These are phyloP conservation scores for Cremastobaeus sp. DNA, from an alignment of 2,888 invertebrate species.

Conservation along the genomic window DNA sequence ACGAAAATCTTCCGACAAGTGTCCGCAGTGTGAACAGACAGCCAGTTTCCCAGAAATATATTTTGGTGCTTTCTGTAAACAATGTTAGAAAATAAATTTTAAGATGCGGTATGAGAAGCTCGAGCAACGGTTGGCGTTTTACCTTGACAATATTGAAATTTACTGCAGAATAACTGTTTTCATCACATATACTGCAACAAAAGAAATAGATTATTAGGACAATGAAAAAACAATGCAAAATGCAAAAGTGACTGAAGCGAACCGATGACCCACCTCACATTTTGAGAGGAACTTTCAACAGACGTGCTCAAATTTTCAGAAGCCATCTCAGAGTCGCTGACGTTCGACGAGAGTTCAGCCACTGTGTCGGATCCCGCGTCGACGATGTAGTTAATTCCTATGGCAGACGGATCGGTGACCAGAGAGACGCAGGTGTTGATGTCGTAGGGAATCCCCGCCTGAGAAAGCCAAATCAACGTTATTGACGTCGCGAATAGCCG, in stretches of 20 bases:
- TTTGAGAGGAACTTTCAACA: constrained; percentile 47
- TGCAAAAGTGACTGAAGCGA: too few relatives aligned
- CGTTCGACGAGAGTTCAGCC: constrained; percentile 8
- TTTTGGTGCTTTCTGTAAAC: constrained; percentile 46
- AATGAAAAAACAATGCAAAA: too few relatives aligned
- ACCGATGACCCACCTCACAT: constrained; percentile 15
- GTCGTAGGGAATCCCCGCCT: constrained; percentile 85
- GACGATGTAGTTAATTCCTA: constrained; percentile 89
- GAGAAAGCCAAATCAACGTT: constrained; percentile 33
- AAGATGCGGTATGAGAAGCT: too few relatives aligned
- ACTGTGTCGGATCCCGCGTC: constrained; percentile 77
- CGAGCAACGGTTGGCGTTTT: too few relatives aligned
- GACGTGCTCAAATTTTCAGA: constrained; percentile 8
- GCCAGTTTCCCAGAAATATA: constrained; percentile 83
- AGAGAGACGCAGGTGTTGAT: constrained; percentile 86
- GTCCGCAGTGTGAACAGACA: constrained; percentile 89
- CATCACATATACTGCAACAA: constrained; percentile 40
- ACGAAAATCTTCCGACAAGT: constrained; percentile 87
- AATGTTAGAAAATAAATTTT: too few relatives aligned
- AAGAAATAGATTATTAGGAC: too few relatives aligned
- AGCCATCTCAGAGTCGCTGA: constrained; percentile 21
- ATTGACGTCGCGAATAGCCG: neutral
- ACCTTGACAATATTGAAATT: constrained; percentile 26
- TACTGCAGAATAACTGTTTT: constrained; percentile 40
- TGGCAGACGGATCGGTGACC: constrained; percentile 84